Evolutionary conservation across 1,140 invertebrate genomes (phyloP), one percentile per base, ranked within the genome.

Genomic region (Trichoplusia ni): DNA sequence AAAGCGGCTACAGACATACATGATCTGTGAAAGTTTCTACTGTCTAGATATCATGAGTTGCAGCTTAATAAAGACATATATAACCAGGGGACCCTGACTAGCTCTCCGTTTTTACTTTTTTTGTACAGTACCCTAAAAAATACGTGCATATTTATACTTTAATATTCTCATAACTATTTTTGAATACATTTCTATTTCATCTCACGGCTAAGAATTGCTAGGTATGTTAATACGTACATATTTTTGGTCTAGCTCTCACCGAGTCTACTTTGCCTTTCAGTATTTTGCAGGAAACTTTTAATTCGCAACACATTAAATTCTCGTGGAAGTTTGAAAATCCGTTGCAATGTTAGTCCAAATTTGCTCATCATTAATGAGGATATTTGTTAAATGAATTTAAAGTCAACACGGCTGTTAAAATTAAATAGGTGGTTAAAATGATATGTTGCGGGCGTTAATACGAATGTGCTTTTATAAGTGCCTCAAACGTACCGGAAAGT

Each of bases 391-490:
- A 51, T 51, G 29, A 49, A 31, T 31, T 31, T 49, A 49, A 49
- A 29, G 46, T 49, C 18, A 13, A 5, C n/a, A 13, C 8, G n/a
- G 4, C 35, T 25, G 51, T 56, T 56, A 25, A 19, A 56, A 56
- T 40, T 31, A 49, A 49, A 49, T 49, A 9, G 46, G 46, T 44
- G 13, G n/a, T 49, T 49, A 49, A 18, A 49, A 49, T 49, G 46
- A 49, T 29, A 49, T 31, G 46, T 31, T 1, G 40, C 6, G 18
- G n/a, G 18, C 29, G 1, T 7, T 27, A 49, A 18, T 18, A 25
- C 13, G 42, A 9, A 31, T n/a, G 13, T 16, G 11, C 18, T 23
- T 49, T 16, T 49, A 49, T n/a, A n/a, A n/a, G n/a, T n/a, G n/a
- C n/a, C n/a, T n/a, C n/a, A n/a, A n/a, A n/a, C n/a, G n/a, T n/a